Conservation (phyloP, 2,888 invertebrate species). For the Pantelozetes paolii region DNA sequence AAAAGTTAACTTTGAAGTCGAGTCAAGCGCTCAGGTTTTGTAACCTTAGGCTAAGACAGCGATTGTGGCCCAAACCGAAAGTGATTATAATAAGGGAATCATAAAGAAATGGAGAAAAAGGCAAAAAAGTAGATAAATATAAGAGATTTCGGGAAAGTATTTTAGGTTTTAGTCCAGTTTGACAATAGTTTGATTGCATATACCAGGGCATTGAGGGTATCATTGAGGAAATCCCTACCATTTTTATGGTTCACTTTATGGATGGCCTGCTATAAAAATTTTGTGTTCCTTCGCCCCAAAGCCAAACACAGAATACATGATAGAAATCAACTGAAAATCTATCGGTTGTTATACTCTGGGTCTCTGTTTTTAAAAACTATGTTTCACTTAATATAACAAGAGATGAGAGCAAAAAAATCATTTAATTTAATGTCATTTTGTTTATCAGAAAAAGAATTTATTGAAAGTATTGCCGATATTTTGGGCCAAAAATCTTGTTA, state of each 20-base stretch:
- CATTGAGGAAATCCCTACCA: slow-evolving; percentile 26
- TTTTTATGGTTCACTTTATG: slow-evolving; percentile 25
- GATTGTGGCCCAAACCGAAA: slow-evolving; percentile 8
- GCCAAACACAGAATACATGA: not conserved
- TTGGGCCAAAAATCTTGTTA: not conserved
- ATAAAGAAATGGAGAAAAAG: not conserved
- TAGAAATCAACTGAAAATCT: slow-evolving; percentile 11
- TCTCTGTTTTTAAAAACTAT: not conserved
- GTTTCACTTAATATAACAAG: not conserved
- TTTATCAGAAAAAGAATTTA: not conserved
- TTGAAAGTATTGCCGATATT: not conserved
- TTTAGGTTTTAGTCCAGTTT: slow-evolving; percentile 15
- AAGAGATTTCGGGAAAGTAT: slow-evolving; percentile 7
- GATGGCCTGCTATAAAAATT: slow-evolving; percentile 2
- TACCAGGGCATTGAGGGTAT: not conserved
- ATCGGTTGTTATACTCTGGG: not conserved
- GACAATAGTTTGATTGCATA: slow-evolving; percentile 26
- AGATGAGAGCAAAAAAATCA: slow-evolving; percentile 5
- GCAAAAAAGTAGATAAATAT: not conserved
- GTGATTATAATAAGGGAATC: not conserved
- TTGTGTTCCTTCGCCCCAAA: not conserved
- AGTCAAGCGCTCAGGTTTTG: not conserved
- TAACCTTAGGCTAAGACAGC: slow-evolving; percentile 14
- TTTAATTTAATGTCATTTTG: not conserved
- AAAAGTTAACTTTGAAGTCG: not conserved